Evolutionary conservation across 30 jellyfish, hydroid and myxozoan species (phyloP), one percentile per base, ranked within the genome.

Genomic region (Sanderia malayensis): DNA sequence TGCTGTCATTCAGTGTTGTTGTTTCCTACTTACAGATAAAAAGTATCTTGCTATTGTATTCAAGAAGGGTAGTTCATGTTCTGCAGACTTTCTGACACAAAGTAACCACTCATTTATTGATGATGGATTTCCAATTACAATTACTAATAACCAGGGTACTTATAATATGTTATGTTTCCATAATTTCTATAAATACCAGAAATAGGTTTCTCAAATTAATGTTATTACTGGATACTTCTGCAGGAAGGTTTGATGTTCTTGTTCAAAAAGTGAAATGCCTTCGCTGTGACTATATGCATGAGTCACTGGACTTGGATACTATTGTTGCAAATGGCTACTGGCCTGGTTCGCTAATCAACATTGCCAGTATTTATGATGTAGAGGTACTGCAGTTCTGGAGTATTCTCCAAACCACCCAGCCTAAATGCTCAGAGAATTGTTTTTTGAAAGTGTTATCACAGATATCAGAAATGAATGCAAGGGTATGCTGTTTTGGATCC

Each of bases 331-430:
- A 62, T 62, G 74, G 74, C 52, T 62, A 62, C 23, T 62, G 74
- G 74, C 74, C 74, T 23, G 74, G 74, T 55, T 62, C 74, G 11
- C 19, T 41, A 17, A 33, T 62, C 23, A 62, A 62, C 23, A 62
- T 29, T 41, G 29, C 29, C 52, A 20, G 52, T 33, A 62, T 62
- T 1, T 62, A 62, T 62, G 74, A 28, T 33, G 47, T 62, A 23
- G 25, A 62, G 19, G 11, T 62, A 28, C 9, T 62, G 52, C 27
- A 29, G 10, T 28, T 62, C 8, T 62, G 74, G 74, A 62, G 33
- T 31, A 22, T 62, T 21, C 74, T 20, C 10, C 74, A 62, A 23
- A 62, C 47, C 19, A 13, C 0, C 23, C 49, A 21, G 46, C 52
- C 73, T 15, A 61, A 28, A 33, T 61, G 73, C 46, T 61, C 73